Percentiles rank a stretch among this genome's conserved stretches.
phyloP scores from a whole-genome alignment of 2,888 invertebrate genomes.

The Drosophila mettleri region DNA sequence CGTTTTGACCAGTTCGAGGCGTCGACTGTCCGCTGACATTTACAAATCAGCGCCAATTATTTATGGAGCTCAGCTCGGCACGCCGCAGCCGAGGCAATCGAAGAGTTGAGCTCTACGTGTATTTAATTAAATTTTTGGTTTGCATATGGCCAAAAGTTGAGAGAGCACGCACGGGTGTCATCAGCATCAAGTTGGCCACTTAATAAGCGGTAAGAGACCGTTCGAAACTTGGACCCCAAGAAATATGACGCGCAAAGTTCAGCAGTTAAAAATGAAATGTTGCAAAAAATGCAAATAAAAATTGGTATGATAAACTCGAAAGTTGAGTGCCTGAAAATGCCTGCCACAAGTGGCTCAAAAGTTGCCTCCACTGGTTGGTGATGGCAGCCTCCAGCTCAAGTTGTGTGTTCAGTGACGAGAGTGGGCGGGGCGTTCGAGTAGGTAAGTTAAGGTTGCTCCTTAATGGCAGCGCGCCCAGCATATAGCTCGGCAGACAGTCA shows the following conservation, averaged over 20 bases:
- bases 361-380: conserved; percentile 34
- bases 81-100: conserved; percentile 7
- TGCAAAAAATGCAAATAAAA: conserved; percentile 68
- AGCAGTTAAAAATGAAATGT: conserved; percentile 80
- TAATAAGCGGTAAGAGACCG: conserved; percentile 49
- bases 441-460: conserved; percentile 6
- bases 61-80: conserved; percentile 40
- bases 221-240: conserved; percentile 34
- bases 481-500: conserved; percentile 59
- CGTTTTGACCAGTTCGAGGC: conserved; percentile 48
- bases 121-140: conserved; percentile 52
- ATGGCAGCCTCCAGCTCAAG: conserved; percentile 39
- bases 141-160: conserved; percentile 29
- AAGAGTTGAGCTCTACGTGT: conserved; percentile 2
- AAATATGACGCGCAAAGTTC: conserved; percentile 72
- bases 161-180: conserved; percentile 44
- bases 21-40: conserved; percentile 65
- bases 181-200: conserved; percentile 49
- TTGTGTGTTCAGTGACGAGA: conserved; percentile 26
- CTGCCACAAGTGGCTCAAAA: conserved; percentile 45
- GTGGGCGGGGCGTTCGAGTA: conserved; percentile 20
- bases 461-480: conserved; percentile 46
- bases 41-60: conserved; percentile 75
- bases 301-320: conserved; percentile 53
- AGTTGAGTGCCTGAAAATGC: conserved; percentile 26